These are phyloP conservation scores for Pangasius larnaudii DNA, from an alignment of 2,797 vertebrate genomes.

Conservation along the genomic window DNA sequence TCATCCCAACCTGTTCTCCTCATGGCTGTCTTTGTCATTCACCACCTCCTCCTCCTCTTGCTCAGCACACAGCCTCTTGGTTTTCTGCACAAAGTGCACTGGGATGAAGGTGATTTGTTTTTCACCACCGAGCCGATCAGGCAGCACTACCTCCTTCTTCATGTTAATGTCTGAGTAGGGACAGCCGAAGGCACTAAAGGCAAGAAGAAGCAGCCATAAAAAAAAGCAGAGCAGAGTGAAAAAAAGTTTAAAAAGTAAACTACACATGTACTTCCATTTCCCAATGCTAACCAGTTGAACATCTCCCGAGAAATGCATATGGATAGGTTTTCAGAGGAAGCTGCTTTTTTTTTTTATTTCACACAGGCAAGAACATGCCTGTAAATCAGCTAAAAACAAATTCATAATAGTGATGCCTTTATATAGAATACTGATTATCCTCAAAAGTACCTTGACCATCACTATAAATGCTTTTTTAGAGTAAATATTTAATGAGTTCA, in stretches of 20 bases:
- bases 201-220: constrained; percentile 13
- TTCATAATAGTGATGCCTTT: neutral
- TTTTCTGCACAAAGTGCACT: constrained; percentile 65
- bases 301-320: neutral
- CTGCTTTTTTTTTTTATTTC: neutral
- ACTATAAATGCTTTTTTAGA: neutral
- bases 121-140: constrained; percentile 76
- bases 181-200: constrained; percentile 82
- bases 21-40: constrained; percentile 44
- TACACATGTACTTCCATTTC: neutral
- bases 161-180: constrained; percentile 81
- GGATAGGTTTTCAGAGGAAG: neutral
- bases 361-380: neutral
- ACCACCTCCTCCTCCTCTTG: constrained; percentile 44
- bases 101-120: constrained; percentile 73
- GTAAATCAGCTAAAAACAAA: neutral
- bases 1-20: constrained; percentile 56
- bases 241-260: neutral
- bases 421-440: too few relatives aligned
- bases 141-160: constrained; percentile 76
- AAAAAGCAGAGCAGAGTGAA: neutral
- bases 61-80: constrained; percentile 56
- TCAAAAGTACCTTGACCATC: neutral
- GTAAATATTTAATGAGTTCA: neutral
- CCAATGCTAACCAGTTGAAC: neutral